These are phyloP conservation scores for Cheilosia variabilis DNA, from an alignment of 2,888 invertebrate species.

Conservation along the genomic window DNA sequence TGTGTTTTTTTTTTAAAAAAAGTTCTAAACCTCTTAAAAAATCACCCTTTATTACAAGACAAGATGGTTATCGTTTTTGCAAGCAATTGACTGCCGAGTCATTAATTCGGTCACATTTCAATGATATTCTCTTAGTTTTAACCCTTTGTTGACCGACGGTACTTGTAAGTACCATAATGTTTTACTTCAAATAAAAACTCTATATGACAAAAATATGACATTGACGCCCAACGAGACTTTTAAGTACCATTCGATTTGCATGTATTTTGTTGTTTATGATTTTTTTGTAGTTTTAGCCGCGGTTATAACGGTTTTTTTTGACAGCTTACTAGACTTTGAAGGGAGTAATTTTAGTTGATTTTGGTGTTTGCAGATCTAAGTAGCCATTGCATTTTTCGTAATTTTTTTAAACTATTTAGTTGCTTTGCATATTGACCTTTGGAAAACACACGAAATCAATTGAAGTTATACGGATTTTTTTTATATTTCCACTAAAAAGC, in stretches of 20 bases:
- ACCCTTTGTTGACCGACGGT: slow-evolving; percentile 12
- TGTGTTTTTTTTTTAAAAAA: too few relatives aligned
- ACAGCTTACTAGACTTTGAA: background rate
- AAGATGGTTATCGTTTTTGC: too few relatives aligned
- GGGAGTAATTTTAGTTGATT: background rate
- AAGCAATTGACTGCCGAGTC: too few relatives aligned
- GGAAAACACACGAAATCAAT: background rate
- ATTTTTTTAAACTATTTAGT: background rate
- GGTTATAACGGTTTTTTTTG: background rate
- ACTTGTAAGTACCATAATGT: slow-evolving; percentile 13
- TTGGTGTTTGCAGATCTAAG: too few relatives aligned
- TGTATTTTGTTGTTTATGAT: background rate
- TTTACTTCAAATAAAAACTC: slow-evolving; percentile 26
- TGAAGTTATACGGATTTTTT: background rate
- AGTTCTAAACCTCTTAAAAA: too few relatives aligned
- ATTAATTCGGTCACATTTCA: too few relatives aligned
- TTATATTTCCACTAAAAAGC: background rate
- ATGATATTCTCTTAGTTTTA: too few relatives aligned
- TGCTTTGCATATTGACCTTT: background rate
- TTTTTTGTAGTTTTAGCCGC: background rate
- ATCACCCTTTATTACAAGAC: too few relatives aligned
- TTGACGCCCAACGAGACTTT: background rate
- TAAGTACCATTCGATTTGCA: background rate
- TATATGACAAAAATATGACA: background rate
- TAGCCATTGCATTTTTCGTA: background rate